These are phyloP conservation scores for Liasis olivaceus DNA, from an alignment of 2,797 vertebrate genomes.

Conservation along the genomic window DNA sequence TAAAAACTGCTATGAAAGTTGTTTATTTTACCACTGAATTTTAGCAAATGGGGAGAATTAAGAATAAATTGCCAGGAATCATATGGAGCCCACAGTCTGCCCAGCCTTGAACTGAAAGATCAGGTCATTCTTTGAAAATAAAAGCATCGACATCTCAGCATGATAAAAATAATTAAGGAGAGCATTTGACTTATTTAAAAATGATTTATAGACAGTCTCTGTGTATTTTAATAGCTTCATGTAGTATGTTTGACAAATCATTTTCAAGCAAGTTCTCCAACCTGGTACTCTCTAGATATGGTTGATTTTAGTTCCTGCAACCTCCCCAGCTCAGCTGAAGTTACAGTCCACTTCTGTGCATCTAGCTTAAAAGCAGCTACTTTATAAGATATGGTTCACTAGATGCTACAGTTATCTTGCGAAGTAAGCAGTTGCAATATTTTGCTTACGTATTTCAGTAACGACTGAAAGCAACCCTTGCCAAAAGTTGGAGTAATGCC, in stretches of 20 bases:
- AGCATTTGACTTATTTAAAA: background rate
- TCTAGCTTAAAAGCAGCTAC: background rate
- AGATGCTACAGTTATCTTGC: background rate
- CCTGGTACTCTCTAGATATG: too few relatives aligned
- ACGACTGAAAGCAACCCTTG: background rate
- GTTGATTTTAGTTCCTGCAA: background rate
- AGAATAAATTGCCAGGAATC: background rate
- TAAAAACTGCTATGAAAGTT: too few relatives aligned
- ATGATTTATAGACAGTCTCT: background rate
- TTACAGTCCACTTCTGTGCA: background rate
- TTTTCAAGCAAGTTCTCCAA: too few relatives aligned
- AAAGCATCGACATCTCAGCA: background rate
- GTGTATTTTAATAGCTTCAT: background rate
- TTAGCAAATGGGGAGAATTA: background rate
- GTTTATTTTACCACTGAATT: background rate
- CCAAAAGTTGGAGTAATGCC: background rate
- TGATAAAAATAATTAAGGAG: background rate
- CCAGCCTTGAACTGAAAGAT: background rate
- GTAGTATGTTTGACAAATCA: too few relatives aligned
- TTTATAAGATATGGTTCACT: background rate
- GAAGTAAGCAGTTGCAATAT: background rate
- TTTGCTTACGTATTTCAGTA: background rate
- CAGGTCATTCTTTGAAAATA: background rate
- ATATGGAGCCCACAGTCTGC: background rate
- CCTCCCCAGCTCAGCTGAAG: background rate